These are phyloP conservation scores for Procavia capensis DNA, from an alignment of 2,113 vertebrate genomes.

Conservation along the genomic window DNA sequence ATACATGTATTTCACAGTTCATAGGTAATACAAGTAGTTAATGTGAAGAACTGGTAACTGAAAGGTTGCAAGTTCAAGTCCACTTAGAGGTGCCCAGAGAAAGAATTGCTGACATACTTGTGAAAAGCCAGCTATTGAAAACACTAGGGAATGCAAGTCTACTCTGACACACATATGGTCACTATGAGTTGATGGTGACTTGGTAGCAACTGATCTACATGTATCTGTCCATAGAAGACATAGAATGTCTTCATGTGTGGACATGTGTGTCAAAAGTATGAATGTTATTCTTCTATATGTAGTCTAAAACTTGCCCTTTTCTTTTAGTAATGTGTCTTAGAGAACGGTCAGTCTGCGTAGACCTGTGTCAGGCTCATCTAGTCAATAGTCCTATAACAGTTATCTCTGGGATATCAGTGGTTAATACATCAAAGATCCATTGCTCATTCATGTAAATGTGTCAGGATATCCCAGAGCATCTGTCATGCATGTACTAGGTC, in stretches of 20 bases:
- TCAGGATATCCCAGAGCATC: background rate
- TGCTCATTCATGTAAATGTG: background rate
- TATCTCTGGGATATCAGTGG: background rate
- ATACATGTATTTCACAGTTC: background rate
- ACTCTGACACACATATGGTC: background rate
- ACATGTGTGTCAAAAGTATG: background rate
- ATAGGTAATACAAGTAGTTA: background rate
- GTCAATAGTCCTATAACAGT: background rate
- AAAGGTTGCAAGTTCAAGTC: background rate
- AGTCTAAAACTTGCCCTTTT: background rate
- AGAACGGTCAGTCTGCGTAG: background rate
- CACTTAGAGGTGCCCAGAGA: background rate
- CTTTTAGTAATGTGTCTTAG: background rate
- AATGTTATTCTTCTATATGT: background rate
- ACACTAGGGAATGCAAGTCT: background rate
- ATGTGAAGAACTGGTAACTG: background rate
- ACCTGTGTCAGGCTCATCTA: background rate
- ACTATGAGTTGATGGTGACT: background rate
- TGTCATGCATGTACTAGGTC: background rate
- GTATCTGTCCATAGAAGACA: background rate
- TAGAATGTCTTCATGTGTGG: background rate
- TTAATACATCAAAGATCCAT: background rate
- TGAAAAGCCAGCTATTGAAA: background rate
- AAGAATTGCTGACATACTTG: background rate
- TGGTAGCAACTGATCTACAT: background rate